These are phyloP conservation scores for Physella acuta DNA, from an alignment of 1,140 invertebrate genomes.

Conservation along the genomic window DNA sequence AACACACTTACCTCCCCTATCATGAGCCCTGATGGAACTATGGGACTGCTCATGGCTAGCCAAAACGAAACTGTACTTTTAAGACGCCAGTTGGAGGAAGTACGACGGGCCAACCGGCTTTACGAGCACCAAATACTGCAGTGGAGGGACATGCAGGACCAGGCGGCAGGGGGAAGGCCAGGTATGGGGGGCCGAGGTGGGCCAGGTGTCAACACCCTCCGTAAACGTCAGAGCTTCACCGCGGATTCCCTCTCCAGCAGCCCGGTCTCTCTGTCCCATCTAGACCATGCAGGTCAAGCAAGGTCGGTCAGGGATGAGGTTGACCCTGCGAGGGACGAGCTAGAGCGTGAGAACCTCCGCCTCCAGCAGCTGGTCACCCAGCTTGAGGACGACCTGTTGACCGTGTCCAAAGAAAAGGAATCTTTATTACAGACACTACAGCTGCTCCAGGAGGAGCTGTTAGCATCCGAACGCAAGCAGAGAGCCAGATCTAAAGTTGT, in stretches of 20 bases:
- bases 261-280: background rate
- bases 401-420: constrained; percentile 40
- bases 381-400: constrained; percentile 41
- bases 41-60: constrained; percentile 27
- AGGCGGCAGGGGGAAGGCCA: background rate
- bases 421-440: constrained; percentile 47
- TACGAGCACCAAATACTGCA: constrained; percentile 31
- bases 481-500: constrained; percentile 21
- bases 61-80: constrained; percentile 29
- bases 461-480: constrained; percentile 36
- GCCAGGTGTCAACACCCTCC: background rate
- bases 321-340: constrained; percentile 22
- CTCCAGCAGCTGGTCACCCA: constrained; percentile 32
- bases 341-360: constrained; percentile 40
- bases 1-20: constrained; percentile 20
- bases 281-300: constrained; percentile 8
- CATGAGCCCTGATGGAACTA: constrained; percentile 23
- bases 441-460: constrained; percentile 51
- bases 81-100: constrained; percentile 29
- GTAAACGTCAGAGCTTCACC: constrained; percentile 12
- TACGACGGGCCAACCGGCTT: constrained; percentile 28
- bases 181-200: constrained; percentile 3
- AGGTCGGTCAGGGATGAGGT: constrained; percentile 10
- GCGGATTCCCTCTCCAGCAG: constrained; percentile 9
- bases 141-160: constrained; percentile 21